Conservation (phyloP, 1,140 invertebrate species). For the Panagrolaimus sp. region DNA sequence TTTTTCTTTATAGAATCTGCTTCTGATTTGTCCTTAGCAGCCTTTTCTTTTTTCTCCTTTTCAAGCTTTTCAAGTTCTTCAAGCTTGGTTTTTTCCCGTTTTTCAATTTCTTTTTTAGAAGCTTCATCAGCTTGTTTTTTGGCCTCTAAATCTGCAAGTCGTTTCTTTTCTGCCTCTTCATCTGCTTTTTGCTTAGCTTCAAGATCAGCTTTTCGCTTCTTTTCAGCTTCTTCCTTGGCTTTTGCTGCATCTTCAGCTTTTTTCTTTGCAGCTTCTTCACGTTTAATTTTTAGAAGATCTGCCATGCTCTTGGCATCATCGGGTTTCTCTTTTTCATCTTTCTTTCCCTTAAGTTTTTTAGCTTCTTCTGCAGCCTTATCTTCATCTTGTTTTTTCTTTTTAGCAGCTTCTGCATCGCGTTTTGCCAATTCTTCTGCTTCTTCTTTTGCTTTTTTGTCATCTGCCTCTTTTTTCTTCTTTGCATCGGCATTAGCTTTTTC, state of each 20-base stretch:
- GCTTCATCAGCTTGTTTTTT: background rate
- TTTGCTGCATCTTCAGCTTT: slow-evolving; percentile 22
- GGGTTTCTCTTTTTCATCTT: slow-evolving; percentile 10
- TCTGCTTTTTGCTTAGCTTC: background rate
- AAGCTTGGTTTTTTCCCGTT: background rate
- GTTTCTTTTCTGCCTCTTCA: background rate
- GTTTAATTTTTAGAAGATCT: background rate
- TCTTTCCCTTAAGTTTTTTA: background rate
- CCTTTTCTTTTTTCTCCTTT: background rate
- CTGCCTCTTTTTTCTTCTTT: background rate
- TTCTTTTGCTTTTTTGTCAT: background rate
- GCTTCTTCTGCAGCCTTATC: background rate
- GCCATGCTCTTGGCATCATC: background rate
- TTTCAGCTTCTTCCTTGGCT: slow-evolving; percentile 7
- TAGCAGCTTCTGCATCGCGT: slow-evolving; percentile 12
- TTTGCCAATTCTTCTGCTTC: background rate
- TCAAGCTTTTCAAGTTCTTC: slow-evolving; percentile 2
- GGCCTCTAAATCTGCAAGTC: background rate
- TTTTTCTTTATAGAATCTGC: background rate
- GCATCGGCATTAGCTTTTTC: slow-evolving; percentile 13
- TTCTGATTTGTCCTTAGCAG: slow-evolving; percentile 12
- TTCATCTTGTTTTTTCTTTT: background rate
- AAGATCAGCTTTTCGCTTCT: slow-evolving; percentile 3
- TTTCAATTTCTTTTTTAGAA: background rate
- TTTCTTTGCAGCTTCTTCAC: slow-evolving; percentile 16